Conservation (phyloP, 1,140 invertebrate genomes). For the Aphidius gifuensis region DNA sequence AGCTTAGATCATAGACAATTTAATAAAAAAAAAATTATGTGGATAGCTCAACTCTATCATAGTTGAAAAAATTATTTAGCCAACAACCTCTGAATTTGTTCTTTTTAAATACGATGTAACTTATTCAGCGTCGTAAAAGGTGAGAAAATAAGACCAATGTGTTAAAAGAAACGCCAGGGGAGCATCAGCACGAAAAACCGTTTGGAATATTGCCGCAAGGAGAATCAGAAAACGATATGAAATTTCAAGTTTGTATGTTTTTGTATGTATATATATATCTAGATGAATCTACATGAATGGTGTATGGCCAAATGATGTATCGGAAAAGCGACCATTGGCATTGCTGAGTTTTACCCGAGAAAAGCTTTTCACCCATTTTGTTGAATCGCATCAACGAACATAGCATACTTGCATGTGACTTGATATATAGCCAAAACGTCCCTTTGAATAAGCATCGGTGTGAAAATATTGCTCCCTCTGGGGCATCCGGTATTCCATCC, state of each 20-base stretch:
- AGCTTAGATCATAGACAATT: no score
- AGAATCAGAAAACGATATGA: constrained; percentile 14
- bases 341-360: constrained; percentile 15
- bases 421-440: constrained; percentile 30
- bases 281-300: no score
- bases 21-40: no score
- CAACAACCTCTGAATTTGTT: no score
- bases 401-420: constrained; percentile 27
- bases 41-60: no score
- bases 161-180: no score
- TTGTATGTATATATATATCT: no score
- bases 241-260: background rate
- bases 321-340: constrained; percentile 28
- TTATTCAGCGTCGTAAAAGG: no score
- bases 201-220: constrained; percentile 3
- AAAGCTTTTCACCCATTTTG: constrained; percentile 8
- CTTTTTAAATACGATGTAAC: no score
- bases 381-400: background rate
- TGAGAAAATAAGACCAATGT: no score
- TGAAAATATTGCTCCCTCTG: constrained; percentile 25
- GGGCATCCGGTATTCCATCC: constrained; percentile 18
- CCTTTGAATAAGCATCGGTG: constrained; percentile 31
- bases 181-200: constrained; percentile 3
- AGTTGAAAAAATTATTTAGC: no score
- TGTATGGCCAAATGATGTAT: constrained; percentile 30